phyloP scores from a whole-genome alignment of 2,797 vertebrate genomes.

The Pantherophis vulpinus region DNA sequence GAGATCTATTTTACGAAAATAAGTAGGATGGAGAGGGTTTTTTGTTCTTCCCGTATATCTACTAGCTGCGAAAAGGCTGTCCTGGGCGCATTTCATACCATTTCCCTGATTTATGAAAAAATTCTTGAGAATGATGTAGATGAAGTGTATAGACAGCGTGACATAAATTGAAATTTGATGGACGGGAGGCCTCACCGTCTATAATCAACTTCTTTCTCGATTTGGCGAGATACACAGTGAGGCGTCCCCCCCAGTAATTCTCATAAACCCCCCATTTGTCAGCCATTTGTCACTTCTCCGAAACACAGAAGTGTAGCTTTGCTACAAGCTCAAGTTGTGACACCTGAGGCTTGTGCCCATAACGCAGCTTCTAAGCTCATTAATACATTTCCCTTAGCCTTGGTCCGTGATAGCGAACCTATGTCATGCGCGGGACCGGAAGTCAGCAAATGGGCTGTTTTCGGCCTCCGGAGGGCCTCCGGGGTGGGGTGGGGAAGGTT shows the following conservation, averaged over 20 bases:
- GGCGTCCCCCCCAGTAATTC: background rate
- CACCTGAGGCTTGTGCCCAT: rapidly evolving
- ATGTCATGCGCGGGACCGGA: too few relatives aligned
- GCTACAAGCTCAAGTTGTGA: background rate
- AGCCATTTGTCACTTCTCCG: background rate
- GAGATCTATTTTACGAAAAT: background rate
- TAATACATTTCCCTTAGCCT: background rate
- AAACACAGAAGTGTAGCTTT: too few relatives aligned
- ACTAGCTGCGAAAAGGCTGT: background rate
- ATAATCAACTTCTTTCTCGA: background rate
- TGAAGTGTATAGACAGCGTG: background rate
- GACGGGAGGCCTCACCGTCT: background rate
- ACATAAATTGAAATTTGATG: background rate
- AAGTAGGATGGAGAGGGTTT: background rate
- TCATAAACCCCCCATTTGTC: background rate
- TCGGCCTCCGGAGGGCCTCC: too few relatives aligned
- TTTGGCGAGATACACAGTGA: background rate
- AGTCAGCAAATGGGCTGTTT: too few relatives aligned
- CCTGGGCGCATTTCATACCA: background rate
- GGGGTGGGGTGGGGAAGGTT: too few relatives aligned
- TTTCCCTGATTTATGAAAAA: background rate
- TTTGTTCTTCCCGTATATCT: background rate
- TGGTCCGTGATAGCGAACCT: too few relatives aligned
- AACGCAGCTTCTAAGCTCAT: background rate
- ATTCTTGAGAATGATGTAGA: background rate